A percentile compares a stretch with the other conserved stretches of the same genome.
Evolutionary conservation across 2,113 vertebrate genomes (phyloP).

Genomic region (Platichthys stellatus): DNA sequence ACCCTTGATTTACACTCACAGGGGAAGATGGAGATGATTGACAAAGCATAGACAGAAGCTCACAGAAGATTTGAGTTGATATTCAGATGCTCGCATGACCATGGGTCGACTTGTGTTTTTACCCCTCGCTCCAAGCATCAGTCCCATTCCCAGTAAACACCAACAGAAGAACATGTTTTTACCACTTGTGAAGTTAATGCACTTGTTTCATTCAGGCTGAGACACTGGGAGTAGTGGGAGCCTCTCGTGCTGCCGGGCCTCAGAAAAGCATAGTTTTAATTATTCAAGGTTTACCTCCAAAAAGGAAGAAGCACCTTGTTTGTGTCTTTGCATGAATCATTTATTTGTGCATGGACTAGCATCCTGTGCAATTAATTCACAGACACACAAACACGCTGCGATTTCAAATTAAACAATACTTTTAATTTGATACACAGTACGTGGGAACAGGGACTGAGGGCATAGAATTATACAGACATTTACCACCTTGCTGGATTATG

Average conservation of each 20-base stretch:
- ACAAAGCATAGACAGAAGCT: not conserved
- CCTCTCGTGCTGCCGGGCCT: not conserved
- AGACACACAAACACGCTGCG: not conserved
- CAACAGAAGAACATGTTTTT: conserved; percentile 1
- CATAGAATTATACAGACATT: not conserved
- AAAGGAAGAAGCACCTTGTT: not conserved
- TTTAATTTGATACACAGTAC: no score
- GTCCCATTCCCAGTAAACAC: not conserved
- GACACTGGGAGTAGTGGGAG: not conserved
- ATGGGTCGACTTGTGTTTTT: not conserved
- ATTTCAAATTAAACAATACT: no score
- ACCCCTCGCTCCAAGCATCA: not conserved
- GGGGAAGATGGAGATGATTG: not conserved
- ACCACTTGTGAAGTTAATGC: conserved; percentile 7
- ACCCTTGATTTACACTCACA: not conserved
- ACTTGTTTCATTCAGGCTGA: conserved; percentile 15
- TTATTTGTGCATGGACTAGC: conserved; percentile 1
- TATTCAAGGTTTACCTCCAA: conserved; percentile 36
- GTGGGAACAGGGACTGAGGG: not conserved
- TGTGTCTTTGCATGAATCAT: not conserved
- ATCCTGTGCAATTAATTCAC: not conserved
- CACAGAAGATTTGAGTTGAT: not conserved
- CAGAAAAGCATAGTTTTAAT: conserved; percentile 38
- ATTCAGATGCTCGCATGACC: not conserved
- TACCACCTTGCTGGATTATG: not conserved